A percentile compares a stretch with the other conserved stretches of the same genome.
Conservation (phyloP, 2,888 invertebrate species). For the Idaea biselata region DNA sequence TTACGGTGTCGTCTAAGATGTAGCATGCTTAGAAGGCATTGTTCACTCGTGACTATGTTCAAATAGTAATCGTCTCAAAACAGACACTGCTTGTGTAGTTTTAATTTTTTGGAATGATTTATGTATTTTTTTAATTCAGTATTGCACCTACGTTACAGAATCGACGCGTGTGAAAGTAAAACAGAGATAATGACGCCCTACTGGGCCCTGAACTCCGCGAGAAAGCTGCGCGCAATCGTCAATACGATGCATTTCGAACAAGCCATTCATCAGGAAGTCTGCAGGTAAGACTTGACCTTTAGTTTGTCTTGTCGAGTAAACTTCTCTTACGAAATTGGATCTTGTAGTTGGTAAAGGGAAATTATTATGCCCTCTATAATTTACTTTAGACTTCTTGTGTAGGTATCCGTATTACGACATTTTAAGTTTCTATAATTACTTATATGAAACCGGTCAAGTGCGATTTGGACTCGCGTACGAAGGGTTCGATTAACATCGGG, state of each 20-base stretch:
- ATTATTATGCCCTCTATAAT: background rate
- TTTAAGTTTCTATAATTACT: background rate
- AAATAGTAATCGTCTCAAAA: too few species aligned
- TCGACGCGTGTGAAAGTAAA: slow-evolving; percentile 95
- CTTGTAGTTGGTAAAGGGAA: background rate
- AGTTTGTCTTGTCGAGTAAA: slow-evolving; percentile 11
- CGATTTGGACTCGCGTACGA: too few species aligned
- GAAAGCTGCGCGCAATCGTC: slow-evolving; percentile 94
- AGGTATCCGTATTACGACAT: background rate
- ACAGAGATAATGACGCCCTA: slow-evolving; percentile 96
- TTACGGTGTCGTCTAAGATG: too few species aligned
- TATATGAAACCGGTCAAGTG: too few species aligned
- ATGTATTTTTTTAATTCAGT: too few species aligned
- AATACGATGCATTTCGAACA: slow-evolving; percentile 97
- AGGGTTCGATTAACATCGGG: too few species aligned
- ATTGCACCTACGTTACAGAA: slow-evolving; percentile 65
- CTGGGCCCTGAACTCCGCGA: slow-evolving; percentile 96
- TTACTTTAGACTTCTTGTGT: background rate
- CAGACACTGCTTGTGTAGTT: too few species aligned
- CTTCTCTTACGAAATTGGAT: slow-evolving; percentile 3
- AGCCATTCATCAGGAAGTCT: slow-evolving; percentile 96
- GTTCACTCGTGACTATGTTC: too few species aligned
- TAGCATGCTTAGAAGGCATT: too few species aligned
- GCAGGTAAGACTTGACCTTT: slow-evolving; percentile 81
- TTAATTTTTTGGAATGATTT: too few species aligned